Conservation (phyloP, 2,797 vertebrate genomes). For the Takifugu rubripes region DNA sequence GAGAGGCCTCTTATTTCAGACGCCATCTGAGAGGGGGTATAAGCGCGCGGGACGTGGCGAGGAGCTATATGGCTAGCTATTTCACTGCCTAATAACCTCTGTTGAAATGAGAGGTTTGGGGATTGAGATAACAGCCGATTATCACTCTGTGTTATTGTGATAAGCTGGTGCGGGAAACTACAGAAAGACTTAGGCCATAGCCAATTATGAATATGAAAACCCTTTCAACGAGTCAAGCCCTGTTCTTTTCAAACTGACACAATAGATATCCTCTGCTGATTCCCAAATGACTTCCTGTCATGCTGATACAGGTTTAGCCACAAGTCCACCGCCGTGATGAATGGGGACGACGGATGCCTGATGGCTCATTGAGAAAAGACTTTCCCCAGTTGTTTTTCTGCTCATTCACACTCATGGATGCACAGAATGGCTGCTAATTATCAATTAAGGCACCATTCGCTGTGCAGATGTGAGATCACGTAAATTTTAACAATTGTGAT, state of each 20-base stretch:
- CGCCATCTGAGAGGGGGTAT: constrained; percentile 36
- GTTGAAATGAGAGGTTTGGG: constrained; percentile 68
- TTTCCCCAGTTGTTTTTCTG: constrained; percentile 20
- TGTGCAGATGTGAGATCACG: too few relatives aligned
- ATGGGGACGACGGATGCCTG: constrained; percentile 50
- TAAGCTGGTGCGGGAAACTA: constrained; percentile 65
- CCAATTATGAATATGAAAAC: constrained; percentile 68
- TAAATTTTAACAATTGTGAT: too few relatives aligned
- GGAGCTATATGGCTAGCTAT: constrained; percentile 55
- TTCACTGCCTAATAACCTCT: constrained; percentile 68
- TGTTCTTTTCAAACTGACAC: constrained; percentile 62
- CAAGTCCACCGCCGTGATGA: constrained; percentile 41
- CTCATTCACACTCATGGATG: constrained; percentile 11
- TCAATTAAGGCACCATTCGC: constrained; percentile 10
- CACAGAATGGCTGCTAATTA: constrained; percentile 23
- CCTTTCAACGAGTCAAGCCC: constrained; percentile 57
- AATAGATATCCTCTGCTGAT: constrained; percentile 64
- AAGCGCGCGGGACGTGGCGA: constrained; percentile 36
- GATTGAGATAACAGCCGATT: constrained; percentile 71
- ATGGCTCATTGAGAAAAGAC: constrained; percentile 42
- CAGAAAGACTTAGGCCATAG: constrained; percentile 54
- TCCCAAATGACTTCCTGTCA: constrained; percentile 67
- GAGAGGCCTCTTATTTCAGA: constrained; percentile 59
- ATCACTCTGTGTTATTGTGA: constrained; percentile 68
- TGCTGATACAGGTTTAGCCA: constrained; percentile 58